Base-by-base conservation (phyloP, 2,888 invertebrate genomes). In the Eumacrocentrus americanus region DNA sequence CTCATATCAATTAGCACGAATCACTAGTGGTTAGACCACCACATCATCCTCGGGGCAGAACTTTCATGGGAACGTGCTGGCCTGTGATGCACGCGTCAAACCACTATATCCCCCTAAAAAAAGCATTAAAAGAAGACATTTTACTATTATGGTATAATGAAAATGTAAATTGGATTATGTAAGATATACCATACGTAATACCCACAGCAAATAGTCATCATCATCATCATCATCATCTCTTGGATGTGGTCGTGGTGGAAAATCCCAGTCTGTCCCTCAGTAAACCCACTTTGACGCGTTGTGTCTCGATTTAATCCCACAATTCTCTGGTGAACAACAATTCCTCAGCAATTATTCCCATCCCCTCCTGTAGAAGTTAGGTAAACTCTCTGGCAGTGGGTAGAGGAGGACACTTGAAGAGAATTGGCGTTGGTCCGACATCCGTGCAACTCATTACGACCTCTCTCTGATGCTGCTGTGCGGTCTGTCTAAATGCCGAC, bases 1-100 rank as follows among this genome's bases (percentile, higher is more conserved):
- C 42, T 42, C 42, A 44, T 44, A 54, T 59, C 60, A 60, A 60
- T 60, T 60, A 60, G 48, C 23, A 47, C 14, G 18, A 54, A 60
- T 54, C 29, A 40, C 54, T 29, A 9, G 58, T 35, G 58, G 58
- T 52, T 58, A 54, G 48, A 60, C 60, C 60, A 60, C 23, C n/a
- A 23, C 34, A 53, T 48, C 35, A 12, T 35, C 37, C 25, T 18
- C 22, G 14, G 37, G 35, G n/a, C 7, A 14, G 14, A 22, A 22
- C 51, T 35, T 35, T 12, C 29, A 37, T 7, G 18, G 20, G 11
- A 3, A 22, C 29, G n/a, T 42, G n/a, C n/a, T n/a, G n/a, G n/a
- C n/a, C n/a, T n/a, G 42, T 53, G 12, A 44, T 54, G 12, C 16
- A 44, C 44, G 42, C 54, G 54, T 54, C 44, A 52, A 23, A 40